A percentile compares a stretch with the other conserved stretches of the same genome.
Evolutionary conservation across 2,888 invertebrate species (phyloP).

Genomic region (Drosophila atripex): DNA sequence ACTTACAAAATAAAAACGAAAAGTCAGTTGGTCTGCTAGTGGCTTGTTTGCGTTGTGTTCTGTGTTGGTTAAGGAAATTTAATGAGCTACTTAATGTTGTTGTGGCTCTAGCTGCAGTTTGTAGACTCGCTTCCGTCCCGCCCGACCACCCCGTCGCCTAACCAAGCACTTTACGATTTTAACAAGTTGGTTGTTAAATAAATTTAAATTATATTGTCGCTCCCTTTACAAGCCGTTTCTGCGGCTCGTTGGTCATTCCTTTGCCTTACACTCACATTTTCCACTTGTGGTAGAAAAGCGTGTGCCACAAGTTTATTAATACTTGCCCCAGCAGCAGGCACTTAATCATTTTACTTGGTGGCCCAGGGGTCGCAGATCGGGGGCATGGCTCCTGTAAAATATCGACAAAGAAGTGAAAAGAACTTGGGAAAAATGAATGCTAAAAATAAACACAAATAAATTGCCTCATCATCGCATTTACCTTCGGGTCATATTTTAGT

Average conservation of each 20-base stretch:
- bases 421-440: constrained; percentile 21
- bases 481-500: constrained; percentile 38
- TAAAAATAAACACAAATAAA: constrained; percentile 44
- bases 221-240: constrained; percentile 45
- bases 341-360: constrained; percentile 58
- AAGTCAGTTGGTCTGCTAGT: constrained; percentile 58
- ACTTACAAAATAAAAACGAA: constrained; percentile 66
- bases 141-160: constrained; percentile 8
- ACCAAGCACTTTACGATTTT: constrained; percentile 58
- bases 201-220: constrained; percentile 73
- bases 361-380: constrained; percentile 7
- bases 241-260: constrained; percentile 56
- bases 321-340: constrained; percentile 49
- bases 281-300: constrained; percentile 28
- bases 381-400: constrained; percentile 27
- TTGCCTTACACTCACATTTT: constrained; percentile 18
- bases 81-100: constrained; percentile 77
- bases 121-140: constrained; percentile 1
- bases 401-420: constrained; percentile 39
- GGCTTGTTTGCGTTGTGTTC: constrained; percentile 43
- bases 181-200: constrained; percentile 78
- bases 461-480: constrained; percentile 46
- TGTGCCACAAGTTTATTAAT: constrained; percentile 62
- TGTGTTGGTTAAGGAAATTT: constrained; percentile 61
- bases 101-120: constrained; percentile 57